Evolutionary conservation across 2,888 invertebrate genomes (phyloP), one percentile per base, ranked within the genome.

Genomic region (Caradrina kadenii): DNA sequence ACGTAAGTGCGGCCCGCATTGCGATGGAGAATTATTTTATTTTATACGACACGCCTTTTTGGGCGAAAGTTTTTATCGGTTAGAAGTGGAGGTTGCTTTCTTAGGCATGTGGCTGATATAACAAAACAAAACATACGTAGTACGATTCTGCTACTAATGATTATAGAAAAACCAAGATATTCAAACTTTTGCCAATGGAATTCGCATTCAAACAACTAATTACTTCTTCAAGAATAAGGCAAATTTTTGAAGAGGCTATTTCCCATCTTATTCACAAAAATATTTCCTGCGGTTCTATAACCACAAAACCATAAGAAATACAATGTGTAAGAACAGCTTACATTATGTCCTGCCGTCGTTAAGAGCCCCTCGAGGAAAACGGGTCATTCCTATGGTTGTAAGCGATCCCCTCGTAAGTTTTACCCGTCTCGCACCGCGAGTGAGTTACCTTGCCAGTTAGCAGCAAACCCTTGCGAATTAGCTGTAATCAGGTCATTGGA

Each of bases 1-100:
- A 72, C 81, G 77, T 77, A 74, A 82, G 71, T 74, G 77, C 79
- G 77, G 67, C 69, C 73, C 82, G 71, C 76, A 80, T 82, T 82
- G 80, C 77, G 69, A 79, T 63, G 54, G 59, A 70, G 67, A 80
- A 81, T 81, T 80, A 81, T 80, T 77, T 80, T 80, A 81, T 82
- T 82, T 81, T 77, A 82, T 80, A 74, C 66, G 65, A 73, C 52
- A 82, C 64, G 74, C 69, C 62, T 71, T 79, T 71, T 68, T 62
- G 49, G 53, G 54, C 45, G 39, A 68, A 72, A 66, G 55, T 82
- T 79, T 79, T 82, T 79, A 73, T 76, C 60, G 72, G 62, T 61
- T 54, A 66, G 48, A 78, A 60, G 68, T 65, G 60, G 31, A 31
- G 53, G 52, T 42, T 10, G 31, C 17, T 21, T 52, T 42, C 50